Conservation (phyloP, 2,113 vertebrate species). For the Chamaetylas fuelleborni region DNA sequence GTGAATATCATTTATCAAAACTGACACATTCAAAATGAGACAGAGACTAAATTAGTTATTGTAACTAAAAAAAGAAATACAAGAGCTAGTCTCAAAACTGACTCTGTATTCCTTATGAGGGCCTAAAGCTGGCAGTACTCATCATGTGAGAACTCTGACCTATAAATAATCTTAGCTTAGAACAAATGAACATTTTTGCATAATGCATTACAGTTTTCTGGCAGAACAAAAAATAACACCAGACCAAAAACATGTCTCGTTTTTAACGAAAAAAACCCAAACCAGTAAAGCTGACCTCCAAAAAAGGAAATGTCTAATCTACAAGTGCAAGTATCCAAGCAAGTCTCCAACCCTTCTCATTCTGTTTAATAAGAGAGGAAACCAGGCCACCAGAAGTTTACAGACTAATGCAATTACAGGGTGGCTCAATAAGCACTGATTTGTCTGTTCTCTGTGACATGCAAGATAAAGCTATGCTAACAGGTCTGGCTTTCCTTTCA, state of each 20-base stretch:
- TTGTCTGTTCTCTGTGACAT: background rate
- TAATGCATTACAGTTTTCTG: conserved; percentile 37
- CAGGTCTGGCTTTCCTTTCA: background rate
- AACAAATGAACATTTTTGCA: conserved; percentile 35
- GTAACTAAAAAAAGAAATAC: background rate
- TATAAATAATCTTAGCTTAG: conserved; percentile 55
- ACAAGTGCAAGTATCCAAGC: conserved; percentile 1
- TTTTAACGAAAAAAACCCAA: background rate
- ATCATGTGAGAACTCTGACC: conserved; percentile 6
- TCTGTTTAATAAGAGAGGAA: conserved; percentile 44
- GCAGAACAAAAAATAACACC: conserved; percentile 42
- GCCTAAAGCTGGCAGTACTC: background rate
- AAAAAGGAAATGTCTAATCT: conserved; percentile 49
- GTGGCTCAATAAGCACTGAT: conserved; percentile 30
- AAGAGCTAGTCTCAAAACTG: background rate
- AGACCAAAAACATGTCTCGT: background rate
- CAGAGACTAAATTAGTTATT: background rate
- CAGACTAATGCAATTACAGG: conserved; percentile 65
- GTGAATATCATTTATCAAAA: background rate
- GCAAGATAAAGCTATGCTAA: background rate
- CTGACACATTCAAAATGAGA: background rate
- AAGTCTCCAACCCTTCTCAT: conserved; percentile 6
- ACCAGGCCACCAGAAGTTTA: conserved; percentile 67
- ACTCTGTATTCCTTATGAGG: conserved; percentile 3
- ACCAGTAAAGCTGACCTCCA: background rate